Evolutionary conservation across 35 echinoderm and acorn worm species (phyloP), one percentile per base, ranked within the genome.

Genomic region (Lytechinus pictus): DNA sequence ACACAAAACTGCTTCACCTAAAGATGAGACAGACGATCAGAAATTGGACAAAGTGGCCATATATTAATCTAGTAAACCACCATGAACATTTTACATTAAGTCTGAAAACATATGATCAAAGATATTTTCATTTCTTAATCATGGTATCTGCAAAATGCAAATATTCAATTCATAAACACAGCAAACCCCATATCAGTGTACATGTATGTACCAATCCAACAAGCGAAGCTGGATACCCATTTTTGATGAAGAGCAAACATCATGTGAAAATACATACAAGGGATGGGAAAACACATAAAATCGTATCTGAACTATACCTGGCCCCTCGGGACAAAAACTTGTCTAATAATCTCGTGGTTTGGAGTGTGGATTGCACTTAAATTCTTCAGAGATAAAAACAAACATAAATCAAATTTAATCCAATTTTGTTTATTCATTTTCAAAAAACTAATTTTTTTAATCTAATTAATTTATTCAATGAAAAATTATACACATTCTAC

Each of bases 331-430:
- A 79, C 14, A 79, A 79, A 79, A 79, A 79, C 66, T 7, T 79
- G 66, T 79, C 66, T 79, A 24, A 79, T 79, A 79, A 79, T 79
- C 66, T 79, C 66, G 66, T 79, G 66, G 66, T 79, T 79, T 14
- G 66, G 66, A 79, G 66, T 79, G n/a, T 79, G 66, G 16, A 79
- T 79, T 79, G 66, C 66, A 79, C 66, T 79, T 79, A 79, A 79
- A 24, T 79, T 79, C 66, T 79, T 79, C 66, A 79, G n/a, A 79
- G 66, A 79, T 44, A 44, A 79, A 79, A 79, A 79, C 19, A n/a
- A 79, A 79, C 4, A 79, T 24, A 24, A 79, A 79, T 79, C 66
- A 79, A 44, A 44, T 44, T 44, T 1, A 44, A 44, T 44, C 33
- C 33, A 44, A 44, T 44, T 2, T 44, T 44, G 33, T 44, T 44